phyloP scores from a whole-genome alignment of 2,113 vertebrate genomes.

The Labeo catla region DNA sequence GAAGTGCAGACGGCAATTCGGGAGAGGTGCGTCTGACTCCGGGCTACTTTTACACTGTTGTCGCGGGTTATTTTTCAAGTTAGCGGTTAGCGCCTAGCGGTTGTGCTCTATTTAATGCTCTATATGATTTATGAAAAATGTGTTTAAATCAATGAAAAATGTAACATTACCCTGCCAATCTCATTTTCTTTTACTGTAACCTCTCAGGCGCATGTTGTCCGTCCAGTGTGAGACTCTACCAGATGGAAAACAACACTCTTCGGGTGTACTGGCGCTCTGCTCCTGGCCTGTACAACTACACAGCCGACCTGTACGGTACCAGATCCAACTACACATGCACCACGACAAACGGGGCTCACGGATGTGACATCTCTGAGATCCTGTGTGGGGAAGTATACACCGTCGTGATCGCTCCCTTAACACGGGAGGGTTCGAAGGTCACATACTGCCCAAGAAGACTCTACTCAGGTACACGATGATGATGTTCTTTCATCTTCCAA shows the following conservation, averaged over 20 bases:
- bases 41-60: too few species aligned
- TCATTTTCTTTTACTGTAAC: background rate
- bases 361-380: constrained; percentile 81
- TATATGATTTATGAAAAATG: background rate
- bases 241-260: constrained; percentile 77
- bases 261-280: constrained; percentile 83
- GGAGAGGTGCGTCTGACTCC: too few species aligned
- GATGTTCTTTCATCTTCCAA: background rate
- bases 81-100: too few species aligned
- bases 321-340: constrained; percentile 85
- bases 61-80: too few species aligned
- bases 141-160: too few species aligned
- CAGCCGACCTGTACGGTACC: constrained; percentile 79
- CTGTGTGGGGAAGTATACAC: constrained; percentile 87
- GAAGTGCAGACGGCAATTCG: too few species aligned
- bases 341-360: constrained; percentile 69
- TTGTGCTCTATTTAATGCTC: too few species aligned
- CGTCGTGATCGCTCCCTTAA: constrained; percentile 81
- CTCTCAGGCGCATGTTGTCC: constrained; percentile 88
- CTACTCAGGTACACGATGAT: constrained; percentile 82
- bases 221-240: constrained; percentile 83
- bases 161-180: background rate
- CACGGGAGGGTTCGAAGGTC: constrained; percentile 71
- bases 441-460: constrained; percentile 85
- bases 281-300: constrained; percentile 72